A percentile compares a stretch with the other conserved stretches of the same genome.
phyloP scores from a whole-genome alignment of 2,888 invertebrate genomes.

The Eugnorisma glareosa region DNA sequence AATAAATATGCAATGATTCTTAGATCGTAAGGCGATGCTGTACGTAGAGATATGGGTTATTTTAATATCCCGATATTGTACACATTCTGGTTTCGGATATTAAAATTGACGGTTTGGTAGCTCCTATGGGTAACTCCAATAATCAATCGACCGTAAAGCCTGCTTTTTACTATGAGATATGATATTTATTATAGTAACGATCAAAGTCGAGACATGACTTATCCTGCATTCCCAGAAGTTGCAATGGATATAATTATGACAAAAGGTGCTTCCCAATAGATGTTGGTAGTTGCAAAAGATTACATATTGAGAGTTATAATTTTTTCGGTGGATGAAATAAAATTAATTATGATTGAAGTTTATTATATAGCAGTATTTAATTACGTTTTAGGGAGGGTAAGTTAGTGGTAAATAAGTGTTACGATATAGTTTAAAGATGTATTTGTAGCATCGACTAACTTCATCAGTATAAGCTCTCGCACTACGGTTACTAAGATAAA shows the following conservation, averaged over 20 bases:
- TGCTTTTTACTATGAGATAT: neutral
- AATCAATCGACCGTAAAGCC: conserved; percentile 1
- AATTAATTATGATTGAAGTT: conserved; percentile 58
- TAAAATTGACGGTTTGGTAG: conserved; percentile 7
- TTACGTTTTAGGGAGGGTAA: conserved; percentile 61
- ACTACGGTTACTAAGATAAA: conserved; percentile 80
- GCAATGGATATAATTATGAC: conserved; percentile 44
- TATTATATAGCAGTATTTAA: conserved; percentile 69
- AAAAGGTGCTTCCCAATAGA: conserved; percentile 68
- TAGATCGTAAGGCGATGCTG: conserved; percentile 44
- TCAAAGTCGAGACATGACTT: conserved; percentile 34
- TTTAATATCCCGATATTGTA: conserved; percentile 30
- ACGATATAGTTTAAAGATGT: conserved; percentile 75
- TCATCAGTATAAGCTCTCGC: conserved; percentile 70
- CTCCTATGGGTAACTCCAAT: neutral
- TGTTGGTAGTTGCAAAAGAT: conserved; percentile 73
- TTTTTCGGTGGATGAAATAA: conserved; percentile 59
- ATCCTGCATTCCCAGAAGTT: conserved; percentile 34
- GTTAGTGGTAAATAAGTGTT: conserved; percentile 83
- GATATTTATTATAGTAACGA: neutral
- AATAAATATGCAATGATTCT: conserved; percentile 60
- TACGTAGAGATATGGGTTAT: conserved; percentile 26
- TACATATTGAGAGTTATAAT: conserved; percentile 74
- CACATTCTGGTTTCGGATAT: conserved; percentile 55
- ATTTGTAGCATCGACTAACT: conserved; percentile 67